Conservation (phyloP, 2,113 vertebrate species). For the Seriola dumerili region DNA sequence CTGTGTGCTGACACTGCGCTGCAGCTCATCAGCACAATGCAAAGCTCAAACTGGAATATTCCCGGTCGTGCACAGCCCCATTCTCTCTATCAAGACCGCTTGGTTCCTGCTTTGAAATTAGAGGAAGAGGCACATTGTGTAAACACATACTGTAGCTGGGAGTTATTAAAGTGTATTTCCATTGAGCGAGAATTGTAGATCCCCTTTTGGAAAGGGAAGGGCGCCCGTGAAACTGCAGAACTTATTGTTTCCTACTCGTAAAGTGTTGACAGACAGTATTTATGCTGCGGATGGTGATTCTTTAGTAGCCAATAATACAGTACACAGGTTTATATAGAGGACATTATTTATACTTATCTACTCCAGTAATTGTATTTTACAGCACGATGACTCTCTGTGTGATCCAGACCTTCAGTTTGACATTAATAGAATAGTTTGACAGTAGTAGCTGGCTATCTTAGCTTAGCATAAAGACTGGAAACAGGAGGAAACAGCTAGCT, state of each 20-base stretch:
- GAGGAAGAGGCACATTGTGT: conserved; percentile 60
- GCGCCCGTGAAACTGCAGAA: neutral
- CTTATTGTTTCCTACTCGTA: neutral
- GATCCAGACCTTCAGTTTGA: too few relatives aligned
- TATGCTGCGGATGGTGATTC: neutral
- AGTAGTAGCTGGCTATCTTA: too few relatives aligned
- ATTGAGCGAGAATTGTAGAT: conserved; percentile 11
- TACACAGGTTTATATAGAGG: neutral
- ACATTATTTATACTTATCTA: neutral
- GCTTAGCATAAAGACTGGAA: too few relatives aligned
- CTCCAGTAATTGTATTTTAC: neutral
- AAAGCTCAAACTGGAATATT: conserved; percentile 59
- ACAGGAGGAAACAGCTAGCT: too few relatives aligned
- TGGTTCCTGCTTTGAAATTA: conserved; percentile 69
- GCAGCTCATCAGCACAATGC: conserved; percentile 59
- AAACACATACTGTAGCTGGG: conserved; percentile 29
- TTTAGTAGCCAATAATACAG: neutral
- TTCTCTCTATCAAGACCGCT: conserved; percentile 58
- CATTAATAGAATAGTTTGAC: neutral
- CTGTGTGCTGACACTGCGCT: conserved; percentile 58
- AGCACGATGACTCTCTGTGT: neutral
- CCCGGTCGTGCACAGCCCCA: conserved; percentile 2
- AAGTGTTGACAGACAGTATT: neutral
- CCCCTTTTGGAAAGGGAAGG: conserved; percentile 1
- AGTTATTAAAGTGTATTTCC: conserved; percentile 45